These are phyloP conservation scores for Selene dorsalis DNA, from an alignment of 2,797 vertebrate species.

Conservation along the genomic window DNA sequence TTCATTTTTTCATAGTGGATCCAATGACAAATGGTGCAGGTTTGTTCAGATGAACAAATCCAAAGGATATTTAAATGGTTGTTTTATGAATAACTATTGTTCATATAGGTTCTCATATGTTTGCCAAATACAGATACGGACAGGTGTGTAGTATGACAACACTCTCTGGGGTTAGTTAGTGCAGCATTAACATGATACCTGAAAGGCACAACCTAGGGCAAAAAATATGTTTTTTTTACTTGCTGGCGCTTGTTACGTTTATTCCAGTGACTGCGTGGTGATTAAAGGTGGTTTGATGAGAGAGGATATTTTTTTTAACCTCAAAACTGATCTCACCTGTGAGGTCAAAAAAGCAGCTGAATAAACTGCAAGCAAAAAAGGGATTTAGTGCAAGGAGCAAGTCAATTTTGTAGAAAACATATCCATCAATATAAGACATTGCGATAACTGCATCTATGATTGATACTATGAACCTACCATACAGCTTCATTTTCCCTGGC, in stretches of 20 bases:
- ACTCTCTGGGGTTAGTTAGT: not conserved
- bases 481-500: not conserved
- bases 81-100: not conserved
- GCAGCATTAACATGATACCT: not conserved
- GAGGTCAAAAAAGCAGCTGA: not conserved
- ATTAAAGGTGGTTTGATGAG: not conserved
- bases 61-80: not conserved
- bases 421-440: not conserved
- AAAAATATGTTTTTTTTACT: not conserved
- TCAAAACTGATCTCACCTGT: not conserved
- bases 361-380: not conserved
- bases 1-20: not conserved
- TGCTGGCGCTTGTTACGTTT: not conserved
- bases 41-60: not conserved
- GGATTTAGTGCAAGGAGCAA: not conserved
- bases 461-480: not conserved
- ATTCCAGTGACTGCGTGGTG: not conserved
- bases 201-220: not conserved
- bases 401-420: not conserved
- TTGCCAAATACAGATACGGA: not conserved
- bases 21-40: not conserved
- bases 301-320: not conserved
- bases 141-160: not conserved
- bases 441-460: too few species aligned
- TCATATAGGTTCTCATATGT: not conserved